phyloP scores from a whole-genome alignment of 2,888 invertebrate genomes.

The Muscina levida region DNA sequence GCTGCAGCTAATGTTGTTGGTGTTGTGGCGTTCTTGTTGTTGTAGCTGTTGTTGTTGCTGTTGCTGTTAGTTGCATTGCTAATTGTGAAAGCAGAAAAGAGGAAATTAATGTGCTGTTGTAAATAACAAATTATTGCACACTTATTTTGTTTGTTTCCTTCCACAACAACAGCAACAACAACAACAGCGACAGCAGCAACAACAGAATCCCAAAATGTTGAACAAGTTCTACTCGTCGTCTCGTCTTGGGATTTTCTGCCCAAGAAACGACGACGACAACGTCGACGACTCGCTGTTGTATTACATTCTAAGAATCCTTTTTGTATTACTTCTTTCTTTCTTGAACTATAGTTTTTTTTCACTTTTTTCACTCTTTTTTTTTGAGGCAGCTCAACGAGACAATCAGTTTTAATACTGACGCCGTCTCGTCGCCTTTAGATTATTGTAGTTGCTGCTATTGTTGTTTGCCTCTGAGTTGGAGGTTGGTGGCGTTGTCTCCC shows the following conservation, averaged over 20 bases:
- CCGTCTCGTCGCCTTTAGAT: slow-evolving; percentile 58
- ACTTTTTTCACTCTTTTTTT: slow-evolving; percentile 39
- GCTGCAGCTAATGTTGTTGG: slow-evolving; percentile 41
- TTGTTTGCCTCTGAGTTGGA: slow-evolving; percentile 10
- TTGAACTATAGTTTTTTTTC: background rate
- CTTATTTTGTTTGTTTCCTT: slow-evolving; percentile 65
- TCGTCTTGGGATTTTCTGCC: background rate
- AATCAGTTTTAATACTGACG: slow-evolving; percentile 62
- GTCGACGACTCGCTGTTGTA: slow-evolving; percentile 56
- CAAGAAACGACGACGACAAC: background rate
- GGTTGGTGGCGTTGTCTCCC: slow-evolving; percentile 33
- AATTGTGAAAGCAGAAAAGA: slow-evolving; percentile 63
- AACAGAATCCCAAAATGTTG: slow-evolving; percentile 53
- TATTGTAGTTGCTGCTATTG: slow-evolving; percentile 45
- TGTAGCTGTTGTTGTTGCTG: slow-evolving; percentile 37
- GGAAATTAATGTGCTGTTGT: slow-evolving; percentile 69
- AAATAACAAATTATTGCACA: slow-evolving; percentile 71
- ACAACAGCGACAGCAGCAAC: slow-evolving; percentile 26
- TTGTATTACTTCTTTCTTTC: slow-evolving; percentile 12
- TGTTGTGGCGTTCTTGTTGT: slow-evolving; percentile 39
- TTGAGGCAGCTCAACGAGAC: slow-evolving; percentile 62
- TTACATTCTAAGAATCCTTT: slow-evolving; percentile 67
- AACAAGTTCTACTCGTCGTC: slow-evolving; percentile 56
- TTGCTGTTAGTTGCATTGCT: slow-evolving; percentile 57
- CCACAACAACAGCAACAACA: slow-evolving; percentile 36